phyloP scores from a whole-genome alignment of 2,888 invertebrate species.

The Caenorhabditis angaria region DNA sequence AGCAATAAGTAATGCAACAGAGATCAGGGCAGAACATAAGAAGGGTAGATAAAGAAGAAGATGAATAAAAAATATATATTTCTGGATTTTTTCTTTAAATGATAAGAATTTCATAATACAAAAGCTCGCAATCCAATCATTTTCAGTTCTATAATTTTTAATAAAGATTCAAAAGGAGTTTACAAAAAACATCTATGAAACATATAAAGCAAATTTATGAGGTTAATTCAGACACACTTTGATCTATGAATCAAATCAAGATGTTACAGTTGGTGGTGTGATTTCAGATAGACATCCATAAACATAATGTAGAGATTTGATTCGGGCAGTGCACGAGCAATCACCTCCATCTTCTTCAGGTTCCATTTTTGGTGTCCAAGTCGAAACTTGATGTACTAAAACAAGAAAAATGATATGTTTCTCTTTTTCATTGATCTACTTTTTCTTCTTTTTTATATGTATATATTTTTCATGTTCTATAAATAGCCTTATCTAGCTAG shows the following conservation, averaged over 20 bases:
- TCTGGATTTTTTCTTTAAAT: no score
- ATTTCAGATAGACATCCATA: constrained; percentile 39
- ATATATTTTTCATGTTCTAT: not conserved
- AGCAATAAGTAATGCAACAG: no score
- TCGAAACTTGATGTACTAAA: constrained; percentile 39
- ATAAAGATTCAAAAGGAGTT: no score
- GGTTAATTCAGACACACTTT: not conserved
- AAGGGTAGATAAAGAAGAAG: no score
- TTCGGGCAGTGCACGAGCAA: constrained; percentile 39
- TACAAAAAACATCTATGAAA: no score
- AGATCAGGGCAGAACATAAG: no score
- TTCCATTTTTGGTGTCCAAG: constrained; percentile 23
- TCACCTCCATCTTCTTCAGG: constrained; percentile 10
- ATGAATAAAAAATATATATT: no score
- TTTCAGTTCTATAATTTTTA: no score
- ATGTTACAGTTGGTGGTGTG: constrained; percentile 27
- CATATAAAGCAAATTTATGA: not conserved
- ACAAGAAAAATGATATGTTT: constrained; percentile 3
- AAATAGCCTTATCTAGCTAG: no score
- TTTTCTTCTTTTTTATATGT: not conserved
- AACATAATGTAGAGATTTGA: constrained; percentile 30
- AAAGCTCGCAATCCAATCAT: no score
- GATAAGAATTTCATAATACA: no score
- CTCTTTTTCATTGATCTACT: not conserved
- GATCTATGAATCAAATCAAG: not conserved